phyloP scores from a whole-genome alignment of 1,140 invertebrate species.

The Centruroides vittatus region DNA sequence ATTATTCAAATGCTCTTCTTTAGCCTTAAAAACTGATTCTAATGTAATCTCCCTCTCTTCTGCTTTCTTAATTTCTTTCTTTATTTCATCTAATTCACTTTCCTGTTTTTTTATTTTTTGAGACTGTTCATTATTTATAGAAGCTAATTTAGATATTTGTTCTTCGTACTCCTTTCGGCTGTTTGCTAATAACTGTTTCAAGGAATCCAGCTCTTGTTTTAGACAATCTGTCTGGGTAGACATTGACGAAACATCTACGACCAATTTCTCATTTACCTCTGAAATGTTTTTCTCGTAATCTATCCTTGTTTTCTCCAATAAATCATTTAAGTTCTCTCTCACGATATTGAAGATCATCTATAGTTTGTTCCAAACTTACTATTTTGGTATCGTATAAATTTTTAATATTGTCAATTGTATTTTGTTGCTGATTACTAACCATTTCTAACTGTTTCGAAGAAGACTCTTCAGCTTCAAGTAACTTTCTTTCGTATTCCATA shows the following conservation, averaged over 20 bases:
- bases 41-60: neutral
- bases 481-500: too few species aligned
- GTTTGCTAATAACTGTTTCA: neutral
- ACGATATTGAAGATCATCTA: too few species aligned
- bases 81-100: slow-evolving; percentile 20
- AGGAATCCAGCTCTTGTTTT: slow-evolving; percentile 1
- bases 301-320: slow-evolving; percentile 9
- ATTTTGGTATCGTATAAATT: too few species aligned
- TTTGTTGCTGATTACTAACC: too few species aligned
- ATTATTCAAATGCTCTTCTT: slow-evolving; percentile 20
- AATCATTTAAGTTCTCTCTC: too few species aligned
- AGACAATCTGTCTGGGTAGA: slow-evolving; percentile 13
- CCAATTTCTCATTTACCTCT: slow-evolving; percentile 4
- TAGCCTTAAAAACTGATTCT: neutral
- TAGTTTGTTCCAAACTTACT: too few species aligned
- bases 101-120: slow-evolving; percentile 32
- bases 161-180: too few species aligned
- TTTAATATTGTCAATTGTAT: too few species aligned
- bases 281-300: slow-evolving; percentile 7
- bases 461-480: too few species aligned
- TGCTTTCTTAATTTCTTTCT: neutral
- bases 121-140: too few species aligned
- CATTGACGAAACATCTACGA: slow-evolving; percentile 31
- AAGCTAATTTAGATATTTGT: too few species aligned
- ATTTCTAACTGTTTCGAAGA: too few species aligned